Evolutionary conservation across 2,797 vertebrate genomes (phyloP).

Genomic region (Brachymystax lenok): DNA sequence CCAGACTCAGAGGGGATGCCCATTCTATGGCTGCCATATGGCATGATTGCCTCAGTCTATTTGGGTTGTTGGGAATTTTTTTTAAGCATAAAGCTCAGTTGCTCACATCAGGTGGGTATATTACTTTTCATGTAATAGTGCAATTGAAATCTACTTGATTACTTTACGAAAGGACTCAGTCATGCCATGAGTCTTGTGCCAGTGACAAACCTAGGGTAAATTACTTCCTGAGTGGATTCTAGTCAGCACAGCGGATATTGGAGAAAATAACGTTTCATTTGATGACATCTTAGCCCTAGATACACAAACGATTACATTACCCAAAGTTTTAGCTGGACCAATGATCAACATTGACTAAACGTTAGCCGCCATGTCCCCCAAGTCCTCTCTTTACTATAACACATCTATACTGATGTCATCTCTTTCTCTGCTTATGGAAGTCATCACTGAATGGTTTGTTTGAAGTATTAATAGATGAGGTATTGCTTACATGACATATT

Average conservation of each 20-base stretch:
- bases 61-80: background rate
- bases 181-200: background rate
- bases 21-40: background rate
- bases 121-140: background rate
- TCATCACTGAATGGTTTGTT: background rate
- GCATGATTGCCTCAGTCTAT: background rate
- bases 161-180: background rate
- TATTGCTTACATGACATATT: background rate
- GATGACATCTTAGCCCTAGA: background rate
- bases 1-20: background rate
- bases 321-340: background rate
- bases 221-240: background rate
- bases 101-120: background rate
- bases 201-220: background rate
- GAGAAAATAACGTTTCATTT: background rate
- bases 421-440: background rate
- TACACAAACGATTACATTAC: background rate
- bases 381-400: background rate
- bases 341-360: background rate
- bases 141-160: background rate
- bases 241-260: background rate
- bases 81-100: background rate
- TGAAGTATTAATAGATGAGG: background rate
- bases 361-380: background rate
- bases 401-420: background rate